phyloP scores from a whole-genome alignment of 2,888 invertebrate species.

The Deroplatys truncata region DNA sequence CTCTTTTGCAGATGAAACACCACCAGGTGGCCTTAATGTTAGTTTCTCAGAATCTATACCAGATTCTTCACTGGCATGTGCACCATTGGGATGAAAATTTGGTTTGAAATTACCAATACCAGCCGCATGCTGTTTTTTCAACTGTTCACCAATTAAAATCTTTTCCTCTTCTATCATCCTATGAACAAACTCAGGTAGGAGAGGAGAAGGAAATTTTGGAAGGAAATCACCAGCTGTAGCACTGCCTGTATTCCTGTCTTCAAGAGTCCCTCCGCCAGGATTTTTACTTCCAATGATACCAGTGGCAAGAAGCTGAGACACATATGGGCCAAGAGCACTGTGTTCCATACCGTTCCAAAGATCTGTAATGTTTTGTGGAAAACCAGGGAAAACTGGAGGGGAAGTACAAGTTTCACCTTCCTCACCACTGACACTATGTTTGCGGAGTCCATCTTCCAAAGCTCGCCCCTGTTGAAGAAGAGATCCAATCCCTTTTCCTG shows the following conservation, averaged over 20 bases:
- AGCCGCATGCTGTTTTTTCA: constrained; percentile 32
- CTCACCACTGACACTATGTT: constrained; percentile 4
- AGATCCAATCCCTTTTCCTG: constrained; percentile 31
- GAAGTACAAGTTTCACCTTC: constrained; percentile 30
- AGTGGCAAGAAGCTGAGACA: constrained; percentile 50
- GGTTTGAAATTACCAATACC: not conserved
- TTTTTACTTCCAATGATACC: not conserved
- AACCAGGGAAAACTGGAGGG: constrained; percentile 28
- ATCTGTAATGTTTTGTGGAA: constrained; percentile 29
- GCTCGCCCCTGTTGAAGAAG: constrained; percentile 50
- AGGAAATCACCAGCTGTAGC: constrained; percentile 15
- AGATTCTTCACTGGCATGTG: constrained; percentile 45
- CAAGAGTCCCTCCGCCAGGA: constrained; percentile 2
- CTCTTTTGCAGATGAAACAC: constrained; percentile 42
- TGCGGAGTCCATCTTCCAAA: constrained; percentile 29
- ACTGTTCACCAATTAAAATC: constrained; percentile 38
- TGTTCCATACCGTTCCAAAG: constrained; percentile 43
- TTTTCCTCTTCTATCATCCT: constrained; percentile 53
- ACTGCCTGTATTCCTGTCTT: constrained; percentile 2
- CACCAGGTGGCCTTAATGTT: constrained; percentile 32
- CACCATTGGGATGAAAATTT: constrained; percentile 35
- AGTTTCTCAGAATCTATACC: constrained; percentile 35
- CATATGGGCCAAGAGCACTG: constrained; percentile 51
- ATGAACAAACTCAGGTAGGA: constrained; percentile 54
- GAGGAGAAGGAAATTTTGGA: constrained; percentile 36